Base-by-base conservation (phyloP, 2,888 invertebrate genomes). In the Gasteruption jaculator region DNA sequence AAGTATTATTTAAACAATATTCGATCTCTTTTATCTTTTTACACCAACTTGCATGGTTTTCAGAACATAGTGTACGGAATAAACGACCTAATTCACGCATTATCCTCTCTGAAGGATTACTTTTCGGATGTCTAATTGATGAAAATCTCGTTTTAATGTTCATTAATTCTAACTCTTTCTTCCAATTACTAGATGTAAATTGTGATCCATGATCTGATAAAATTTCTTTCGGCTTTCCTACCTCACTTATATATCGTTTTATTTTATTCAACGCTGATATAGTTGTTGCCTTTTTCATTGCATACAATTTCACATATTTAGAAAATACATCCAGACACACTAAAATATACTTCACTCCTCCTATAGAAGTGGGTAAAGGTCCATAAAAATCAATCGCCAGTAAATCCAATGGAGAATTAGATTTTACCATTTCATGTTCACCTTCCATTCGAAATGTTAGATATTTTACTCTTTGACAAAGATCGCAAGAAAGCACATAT, bases 21-120 rank as follows among this genome's bases (percentile, higher is more conserved):
- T 49, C 45, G 2, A 53, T 44, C 1, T 26, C 11, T 4, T 20
- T 18, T 1, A 51, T 14, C 26, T 34, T 40, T 12, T 48, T 37
- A 1, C 25, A 41, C 52, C 50, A 53, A 12, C 38, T 35, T 0
- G 50, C 47, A 25, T 52, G 50, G 24, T 33, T 43, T 2, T 41
- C 31, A 1, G 41, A 20, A 8, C 48, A 50, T 3, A 45, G 29
- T 1, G 47, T 49, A 11, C 53, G 33, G 38, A 52, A 52, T 6
- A 52, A 38, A 16, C 47, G 15, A 2, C 50, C 47, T 7, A 52
- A 5, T 7, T 49, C 47, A n/a, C 43, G 22, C 51, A 51, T 49
- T 1, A 50, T 37, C 2, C 47, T 20, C 11, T 52, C 52, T 1
- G 44, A 35, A 5, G 44, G 47, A 22, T 52, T 52, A 2, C 41